Evolutionary conservation across 2,113 vertebrate genomes (phyloP).

Genomic region (Suricata suricatta): DNA sequence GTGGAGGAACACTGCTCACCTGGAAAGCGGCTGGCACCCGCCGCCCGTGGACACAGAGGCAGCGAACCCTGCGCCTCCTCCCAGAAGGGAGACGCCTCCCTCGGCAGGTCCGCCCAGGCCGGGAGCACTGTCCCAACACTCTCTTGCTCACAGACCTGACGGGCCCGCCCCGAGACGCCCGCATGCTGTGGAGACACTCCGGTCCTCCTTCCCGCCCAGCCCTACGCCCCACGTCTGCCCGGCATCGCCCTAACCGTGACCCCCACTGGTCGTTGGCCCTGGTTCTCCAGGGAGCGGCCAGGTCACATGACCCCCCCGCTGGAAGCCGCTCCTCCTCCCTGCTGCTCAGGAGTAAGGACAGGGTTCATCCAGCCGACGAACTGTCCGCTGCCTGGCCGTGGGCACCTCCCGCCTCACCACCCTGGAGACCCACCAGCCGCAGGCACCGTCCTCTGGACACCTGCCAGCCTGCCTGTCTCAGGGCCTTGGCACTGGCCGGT

Average conservation of each 20-base stretch:
- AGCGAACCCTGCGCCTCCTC: accelerated
- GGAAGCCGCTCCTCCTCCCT: accelerated
- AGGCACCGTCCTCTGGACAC: accelerated
- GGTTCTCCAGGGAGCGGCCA: not conserved
- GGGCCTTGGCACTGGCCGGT: accelerated
- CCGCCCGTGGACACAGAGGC: not conserved
- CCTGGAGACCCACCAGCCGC: not conserved
- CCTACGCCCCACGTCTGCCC: accelerated
- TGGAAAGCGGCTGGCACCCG: accelerated
- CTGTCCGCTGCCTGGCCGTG: accelerated
- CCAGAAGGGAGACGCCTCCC: accelerated
- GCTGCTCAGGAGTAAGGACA: not conserved
- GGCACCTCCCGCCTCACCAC: not conserved
- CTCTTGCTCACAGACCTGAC: not conserved
- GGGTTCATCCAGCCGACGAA: accelerated
- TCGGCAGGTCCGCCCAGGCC: not conserved
- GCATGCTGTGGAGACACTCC: accelerated
- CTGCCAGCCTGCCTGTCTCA: not conserved
- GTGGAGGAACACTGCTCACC: not conserved
- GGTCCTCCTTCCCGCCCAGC: not conserved
- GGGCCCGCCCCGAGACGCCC: not conserved
- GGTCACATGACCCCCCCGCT: accelerated
- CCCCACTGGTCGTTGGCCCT: not conserved
- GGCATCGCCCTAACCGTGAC: accelerated
- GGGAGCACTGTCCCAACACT: not conserved